Evolutionary conservation across 1,140 invertebrate genomes (phyloP).

Genomic region (Papilio polytes): DNA sequence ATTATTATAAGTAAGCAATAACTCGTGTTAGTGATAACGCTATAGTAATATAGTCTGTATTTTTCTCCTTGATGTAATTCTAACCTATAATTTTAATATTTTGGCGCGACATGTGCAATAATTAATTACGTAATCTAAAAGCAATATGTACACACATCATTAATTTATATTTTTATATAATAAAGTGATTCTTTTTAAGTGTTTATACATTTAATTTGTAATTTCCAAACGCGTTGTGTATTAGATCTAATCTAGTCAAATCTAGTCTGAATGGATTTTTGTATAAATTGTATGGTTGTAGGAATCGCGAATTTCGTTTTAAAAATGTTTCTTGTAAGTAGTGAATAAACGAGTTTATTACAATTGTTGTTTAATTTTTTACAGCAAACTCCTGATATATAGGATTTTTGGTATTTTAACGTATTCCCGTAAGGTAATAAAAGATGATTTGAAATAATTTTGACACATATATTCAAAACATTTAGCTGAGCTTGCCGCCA

Average conservation of each 20-base stretch:
- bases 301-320: conserved; percentile 65
- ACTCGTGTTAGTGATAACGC: conserved; percentile 79
- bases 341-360: conserved; percentile 77
- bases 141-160: conserved; percentile 76
- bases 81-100: conserved; percentile 42
- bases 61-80: conserved; percentile 46
- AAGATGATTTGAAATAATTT: too few species aligned
- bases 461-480: too few species aligned
- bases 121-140: conserved; percentile 61
- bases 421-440: too few species aligned
- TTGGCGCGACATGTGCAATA: conserved; percentile 64
- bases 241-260: conserved; percentile 54
- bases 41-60: conserved; percentile 57
- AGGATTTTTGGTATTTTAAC: too few species aligned
- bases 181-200: conserved; percentile 26
- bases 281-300: conserved; percentile 69
- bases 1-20: conserved; percentile 71
- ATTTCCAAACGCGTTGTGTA: conserved; percentile 3
- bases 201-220: conserved; percentile 32
- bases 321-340: conserved; percentile 73
- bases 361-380: conserved; percentile 36
- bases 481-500: too few species aligned
- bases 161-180: conserved; percentile 53
- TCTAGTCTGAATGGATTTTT: conserved; percentile 53
- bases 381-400: too few species aligned